Evolutionary conservation across 2,888 invertebrate species (phyloP), one percentile per base, ranked within the genome.

Genomic region (Nemoura dubitans): DNA sequence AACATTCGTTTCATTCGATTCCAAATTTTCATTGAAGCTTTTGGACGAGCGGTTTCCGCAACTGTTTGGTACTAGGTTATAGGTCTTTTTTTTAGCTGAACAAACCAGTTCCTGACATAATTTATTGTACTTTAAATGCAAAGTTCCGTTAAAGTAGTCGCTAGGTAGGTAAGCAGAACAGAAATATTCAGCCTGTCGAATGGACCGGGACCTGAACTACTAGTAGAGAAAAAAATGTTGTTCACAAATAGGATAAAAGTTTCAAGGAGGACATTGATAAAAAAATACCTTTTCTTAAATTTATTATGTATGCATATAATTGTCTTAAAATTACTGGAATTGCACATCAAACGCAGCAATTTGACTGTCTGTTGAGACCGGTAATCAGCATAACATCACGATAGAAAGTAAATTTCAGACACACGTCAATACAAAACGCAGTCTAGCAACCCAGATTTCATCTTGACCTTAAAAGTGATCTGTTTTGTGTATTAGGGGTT

Each of bases 81-180:
- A 21, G 36, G 5, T 36, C 3, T 59, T 59, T 59, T 59, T 59
- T 59, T 59, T 21, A 21, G 3, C 2, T 21, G 2, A 7, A 59
- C 6, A 59, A 59, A 59, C 59, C 59, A 10, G 59, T 59, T 59
- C 59, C 10, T 21, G 27, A 26, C 28, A 26, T 78, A 78, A 78
- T 78, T 78, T 26, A 78, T 78, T 28, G 78, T 26, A 78, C 26
- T 78, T 78, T 78, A 78, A 78, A 78, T 78, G 27, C 78, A 78
- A 78, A 78, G 78, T 78, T 28, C 78, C 78, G 78, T 78, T 78
- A 26, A 78, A 28, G 26, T 27, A 27, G 78, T 78, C n/a, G 25
- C 3, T 78, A 27, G 25, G 78, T 26, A 78, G 25, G 10, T 78
- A 27, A 78, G 78, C 78, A 78, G 36, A 3, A 16, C 28, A 59